Evolutionary conservation across 2,888 invertebrate species (phyloP).

Genomic region (Eupithecia dodoneata): DNA sequence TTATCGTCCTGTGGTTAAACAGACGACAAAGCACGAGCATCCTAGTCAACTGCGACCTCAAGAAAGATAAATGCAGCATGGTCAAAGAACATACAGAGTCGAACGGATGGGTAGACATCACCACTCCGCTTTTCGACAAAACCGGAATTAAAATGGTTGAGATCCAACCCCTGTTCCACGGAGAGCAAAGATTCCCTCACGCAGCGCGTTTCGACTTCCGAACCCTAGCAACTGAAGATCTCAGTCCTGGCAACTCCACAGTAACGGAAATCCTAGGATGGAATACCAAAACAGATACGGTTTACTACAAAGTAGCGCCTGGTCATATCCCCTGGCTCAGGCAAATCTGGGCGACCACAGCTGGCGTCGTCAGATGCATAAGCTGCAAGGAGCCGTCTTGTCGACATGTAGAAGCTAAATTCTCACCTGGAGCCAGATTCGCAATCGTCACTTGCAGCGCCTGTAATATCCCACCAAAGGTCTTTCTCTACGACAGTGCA

Average conservation of each 20-base stretch:
- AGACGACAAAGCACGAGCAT: constrained; percentile 90
- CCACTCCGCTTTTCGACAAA: constrained; percentile 81
- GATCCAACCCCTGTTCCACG: constrained; percentile 64
- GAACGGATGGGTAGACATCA: constrained; percentile 88
- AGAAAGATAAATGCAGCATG: constrained; percentile 69
- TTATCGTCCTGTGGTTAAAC: constrained; percentile 92
- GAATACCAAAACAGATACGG: constrained; percentile 81
- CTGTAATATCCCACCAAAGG: constrained; percentile 65
- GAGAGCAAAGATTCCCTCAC: constrained; percentile 77
- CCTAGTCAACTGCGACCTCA: constrained; percentile 84
- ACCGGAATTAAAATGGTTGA: constrained; percentile 75
- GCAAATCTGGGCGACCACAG: constrained; percentile 85
- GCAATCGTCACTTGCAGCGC: constrained; percentile 70
- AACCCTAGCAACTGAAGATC: constrained; percentile 63
- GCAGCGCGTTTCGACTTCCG: constrained; percentile 66
- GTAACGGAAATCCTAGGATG: constrained; percentile 86
- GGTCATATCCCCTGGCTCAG: constrained; percentile 86
- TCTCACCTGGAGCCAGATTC: constrained; percentile 72
- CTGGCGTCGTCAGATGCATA: constrained; percentile 84
- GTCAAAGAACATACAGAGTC: constrained; percentile 79
- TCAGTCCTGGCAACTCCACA: constrained; percentile 85
- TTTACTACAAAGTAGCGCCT: constrained; percentile 88
- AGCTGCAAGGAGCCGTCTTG: constrained; percentile 88
- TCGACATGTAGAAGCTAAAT: constrained; percentile 84
- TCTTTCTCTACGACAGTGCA: constrained; percentile 77